Percentiles rank a stretch among this genome's conserved stretches.
These are phyloP conservation scores for Acrossocheilus wenchowensis DNA, from an alignment of 2,797 vertebrate species.

Conservation along the genomic window DNA sequence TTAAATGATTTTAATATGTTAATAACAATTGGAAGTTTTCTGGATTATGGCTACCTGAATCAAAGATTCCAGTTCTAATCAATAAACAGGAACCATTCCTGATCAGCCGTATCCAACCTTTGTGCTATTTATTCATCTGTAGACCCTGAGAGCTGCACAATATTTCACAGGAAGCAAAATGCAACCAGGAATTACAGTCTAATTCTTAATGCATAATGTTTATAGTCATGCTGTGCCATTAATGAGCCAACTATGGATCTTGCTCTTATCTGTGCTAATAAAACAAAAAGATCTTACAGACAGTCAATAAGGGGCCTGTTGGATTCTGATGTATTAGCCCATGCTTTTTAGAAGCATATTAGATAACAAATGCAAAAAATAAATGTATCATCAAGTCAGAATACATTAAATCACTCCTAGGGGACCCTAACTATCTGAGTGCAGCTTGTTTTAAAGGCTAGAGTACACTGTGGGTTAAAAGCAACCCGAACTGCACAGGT, in stretches of 20 bases:
- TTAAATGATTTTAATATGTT: background rate
- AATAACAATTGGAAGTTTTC: background rate
- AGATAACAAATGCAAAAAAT: background rate
- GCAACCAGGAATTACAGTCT: background rate
- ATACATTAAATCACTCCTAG: background rate
- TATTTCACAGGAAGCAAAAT: conserved; percentile 22
- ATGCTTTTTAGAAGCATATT: conserved; percentile 9
- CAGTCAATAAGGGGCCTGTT: background rate
- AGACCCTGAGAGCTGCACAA: conserved; percentile 4
- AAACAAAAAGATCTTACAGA: background rate
- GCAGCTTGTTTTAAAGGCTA: background rate
- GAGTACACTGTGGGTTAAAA: background rate
- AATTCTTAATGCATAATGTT: conserved; percentile 20
- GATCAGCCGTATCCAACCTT: background rate
- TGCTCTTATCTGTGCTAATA: conserved; percentile 4
- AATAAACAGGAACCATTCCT: background rate
- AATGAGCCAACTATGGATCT: conserved; percentile 22
- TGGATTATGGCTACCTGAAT: background rate
- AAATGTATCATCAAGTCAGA: background rate
- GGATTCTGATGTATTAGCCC: background rate
- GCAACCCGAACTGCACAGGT: background rate
- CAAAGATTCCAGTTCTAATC: background rate
- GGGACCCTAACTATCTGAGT: background rate
- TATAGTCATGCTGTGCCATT: conserved; percentile 16
- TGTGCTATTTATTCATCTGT: background rate